phyloP scores from a whole-genome alignment of 2,113 vertebrate species.

The Xiphorhynchus elegans region DNA sequence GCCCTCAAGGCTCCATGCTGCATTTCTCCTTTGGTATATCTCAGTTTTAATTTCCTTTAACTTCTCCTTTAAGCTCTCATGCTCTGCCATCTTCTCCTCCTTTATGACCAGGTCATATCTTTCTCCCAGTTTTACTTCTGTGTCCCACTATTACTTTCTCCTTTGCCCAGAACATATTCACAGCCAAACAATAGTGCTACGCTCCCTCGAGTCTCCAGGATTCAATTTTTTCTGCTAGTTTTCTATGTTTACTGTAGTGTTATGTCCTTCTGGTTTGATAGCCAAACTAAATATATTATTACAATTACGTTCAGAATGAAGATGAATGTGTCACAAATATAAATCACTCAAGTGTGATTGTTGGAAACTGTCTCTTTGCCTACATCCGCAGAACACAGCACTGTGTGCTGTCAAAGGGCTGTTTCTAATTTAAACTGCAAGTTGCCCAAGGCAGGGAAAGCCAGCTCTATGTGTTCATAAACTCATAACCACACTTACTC shows the following conservation, averaged over 20 bases:
- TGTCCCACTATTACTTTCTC: background rate
- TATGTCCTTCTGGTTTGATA: background rate
- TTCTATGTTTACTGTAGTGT: background rate
- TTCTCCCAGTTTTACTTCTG: background rate
- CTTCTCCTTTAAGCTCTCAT: background rate
- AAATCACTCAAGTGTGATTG: background rate
- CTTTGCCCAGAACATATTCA: background rate
- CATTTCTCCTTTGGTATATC: background rate
- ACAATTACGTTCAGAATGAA: background rate
- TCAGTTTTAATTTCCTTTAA: conserved; percentile 29
- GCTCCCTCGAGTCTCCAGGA: background rate
- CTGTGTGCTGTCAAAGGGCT: background rate
- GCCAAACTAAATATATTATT: background rate
- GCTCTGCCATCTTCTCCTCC: background rate
- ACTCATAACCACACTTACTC: background rate
- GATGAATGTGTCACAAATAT: conserved; percentile 14
- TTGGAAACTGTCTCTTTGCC: background rate
- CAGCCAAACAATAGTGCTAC: background rate
- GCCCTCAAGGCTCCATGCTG: background rate
- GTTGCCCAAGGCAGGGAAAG: conserved; percentile 8
- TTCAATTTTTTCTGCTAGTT: background rate
- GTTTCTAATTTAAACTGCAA: conserved; percentile 27
- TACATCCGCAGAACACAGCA: background rate
- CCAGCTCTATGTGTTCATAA: background rate
- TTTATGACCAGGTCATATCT: background rate